Conservation (phyloP, 1,140 invertebrate species). For the Dermatophagoides farinae region DNA sequence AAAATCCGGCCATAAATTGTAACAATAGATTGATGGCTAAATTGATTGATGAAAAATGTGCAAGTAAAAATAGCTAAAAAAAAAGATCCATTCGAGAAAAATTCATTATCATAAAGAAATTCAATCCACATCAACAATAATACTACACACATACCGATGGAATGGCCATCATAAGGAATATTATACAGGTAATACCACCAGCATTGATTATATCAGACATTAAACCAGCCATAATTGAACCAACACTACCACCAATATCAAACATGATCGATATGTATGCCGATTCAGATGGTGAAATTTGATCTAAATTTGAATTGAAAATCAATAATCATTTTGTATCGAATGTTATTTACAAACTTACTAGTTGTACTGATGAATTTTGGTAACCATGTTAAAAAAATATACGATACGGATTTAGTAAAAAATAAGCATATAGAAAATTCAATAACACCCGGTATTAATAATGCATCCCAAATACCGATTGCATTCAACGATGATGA, state of each 20-base stretch:
- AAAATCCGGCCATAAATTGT: slow-evolving; percentile 48
- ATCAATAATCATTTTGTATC: background rate
- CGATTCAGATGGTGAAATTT: slow-evolving; percentile 42
- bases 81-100: too few relatives aligned
- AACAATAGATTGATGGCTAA: slow-evolving; percentile 41
- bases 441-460: slow-evolving; percentile 76
- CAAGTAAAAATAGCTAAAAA: slow-evolving; percentile 41
- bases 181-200: slow-evolving; percentile 58
- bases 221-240: slow-evolving; percentile 67
- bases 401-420: slow-evolving; percentile 87
- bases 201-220: slow-evolving; percentile 59
- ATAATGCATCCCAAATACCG: slow-evolving; percentile 49
- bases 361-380: background rate
- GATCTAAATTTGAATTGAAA: slow-evolving; percentile 33
- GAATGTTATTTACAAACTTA: background rate
- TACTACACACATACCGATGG: slow-evolving; percentile 65
- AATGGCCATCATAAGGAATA: slow-evolving; percentile 54
- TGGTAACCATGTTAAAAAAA: slow-evolving; percentile 78
- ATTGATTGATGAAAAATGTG: slow-evolving; percentile 37
- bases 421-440: slow-evolving; percentile 87
- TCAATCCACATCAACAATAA: too few relatives aligned
- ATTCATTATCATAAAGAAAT: too few relatives aligned
- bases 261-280: slow-evolving; percentile 71
- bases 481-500: slow-evolving; percentile 26
- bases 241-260: slow-evolving; percentile 68